Conservation (phyloP, 2,888 invertebrate genomes). For the Lepidochrysops patricia region DNA sequence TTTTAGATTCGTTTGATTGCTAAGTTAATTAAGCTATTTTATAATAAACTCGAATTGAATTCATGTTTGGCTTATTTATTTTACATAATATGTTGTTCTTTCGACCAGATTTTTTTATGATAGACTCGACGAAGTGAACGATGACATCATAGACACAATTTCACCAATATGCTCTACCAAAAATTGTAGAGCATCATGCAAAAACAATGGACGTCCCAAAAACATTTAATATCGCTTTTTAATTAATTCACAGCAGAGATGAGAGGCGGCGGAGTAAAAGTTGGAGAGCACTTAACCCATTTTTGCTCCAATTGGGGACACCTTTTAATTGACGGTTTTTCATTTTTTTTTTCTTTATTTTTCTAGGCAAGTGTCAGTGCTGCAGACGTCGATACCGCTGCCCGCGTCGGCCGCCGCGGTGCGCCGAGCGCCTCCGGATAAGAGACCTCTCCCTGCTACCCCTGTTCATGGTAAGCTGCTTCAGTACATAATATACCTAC, state of each 20-base stretch:
- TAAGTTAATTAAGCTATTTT: too few relatives aligned
- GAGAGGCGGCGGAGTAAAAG: not conserved
- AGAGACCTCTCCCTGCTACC: slow-evolving; percentile 83
- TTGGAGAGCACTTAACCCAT: slow-evolving; percentile 10
- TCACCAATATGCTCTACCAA: not conserved
- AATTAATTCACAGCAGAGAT: not conserved
- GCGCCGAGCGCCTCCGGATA: slow-evolving; percentile 85
- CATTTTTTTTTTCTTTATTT: slow-evolving; percentile 33
- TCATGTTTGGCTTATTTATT: too few relatives aligned
- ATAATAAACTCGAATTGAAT: too few relatives aligned
- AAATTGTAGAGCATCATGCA: not conserved
- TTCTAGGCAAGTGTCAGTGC: slow-evolving; percentile 80
- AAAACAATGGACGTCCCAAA: not conserved
- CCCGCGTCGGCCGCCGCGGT: slow-evolving; percentile 86
- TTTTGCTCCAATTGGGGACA: slow-evolving; percentile 10
- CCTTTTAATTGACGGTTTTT: slow-evolving; percentile 9
- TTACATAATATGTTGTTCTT: too few relatives aligned
- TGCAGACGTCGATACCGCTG: slow-evolving; percentile 85
- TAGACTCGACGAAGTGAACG: too few relatives aligned
- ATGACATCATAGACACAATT: too few relatives aligned
- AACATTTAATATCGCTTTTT: slow-evolving; percentile 2
- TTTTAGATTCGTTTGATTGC: too few relatives aligned
- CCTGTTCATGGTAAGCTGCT: slow-evolving; percentile 68
- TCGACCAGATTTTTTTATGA: too few relatives aligned
- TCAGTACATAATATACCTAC: too few relatives aligned